phyloP scores from a whole-genome alignment of 2,797 vertebrate species.

The Spondyliosoma cantharus region DNA sequence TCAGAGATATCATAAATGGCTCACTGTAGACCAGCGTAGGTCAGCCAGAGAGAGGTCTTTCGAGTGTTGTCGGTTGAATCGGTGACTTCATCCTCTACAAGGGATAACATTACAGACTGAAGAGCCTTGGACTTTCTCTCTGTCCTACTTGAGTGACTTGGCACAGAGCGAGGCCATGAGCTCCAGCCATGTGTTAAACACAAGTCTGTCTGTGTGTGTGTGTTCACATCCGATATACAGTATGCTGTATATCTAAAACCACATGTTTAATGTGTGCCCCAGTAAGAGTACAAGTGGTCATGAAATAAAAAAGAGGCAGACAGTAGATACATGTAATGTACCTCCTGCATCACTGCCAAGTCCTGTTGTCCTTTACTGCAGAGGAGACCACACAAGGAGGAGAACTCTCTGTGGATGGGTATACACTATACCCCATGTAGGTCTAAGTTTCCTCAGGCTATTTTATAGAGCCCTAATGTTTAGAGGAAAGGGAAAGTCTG shows the following conservation, averaged over 20 bases:
- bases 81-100: conserved; percentile 69
- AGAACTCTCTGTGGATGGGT: conserved; percentile 38
- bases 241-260: conserved; percentile 57
- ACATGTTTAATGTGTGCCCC: conserved; percentile 50
- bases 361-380: conserved; percentile 52
- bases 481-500: conserved; percentile 46
- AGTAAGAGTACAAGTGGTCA: conserved; percentile 53
- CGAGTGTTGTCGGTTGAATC: conserved; percentile 53
- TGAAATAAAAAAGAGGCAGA: conserved; percentile 51
- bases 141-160: conserved; percentile 65
- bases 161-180: conserved; percentile 55
- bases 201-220: conserved; percentile 39
- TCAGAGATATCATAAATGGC: conserved; percentile 32
- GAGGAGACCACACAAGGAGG: conserved; percentile 73
- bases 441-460: conserved; percentile 40
- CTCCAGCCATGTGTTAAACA: conserved; percentile 67
- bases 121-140: conserved; percentile 60
- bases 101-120: conserved; percentile 60
- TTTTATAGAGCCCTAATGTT: conserved; percentile 67
- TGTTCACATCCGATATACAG: conserved; percentile 41
- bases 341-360: conserved; percentile 50
- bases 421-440: conserved; percentile 40
- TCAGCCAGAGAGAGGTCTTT: conserved; percentile 10
- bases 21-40: conserved; percentile 12
- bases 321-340: conserved; percentile 55